Conservation (phyloP, 2,888 invertebrate genomes). For the Amphipyra berbera region DNA sequence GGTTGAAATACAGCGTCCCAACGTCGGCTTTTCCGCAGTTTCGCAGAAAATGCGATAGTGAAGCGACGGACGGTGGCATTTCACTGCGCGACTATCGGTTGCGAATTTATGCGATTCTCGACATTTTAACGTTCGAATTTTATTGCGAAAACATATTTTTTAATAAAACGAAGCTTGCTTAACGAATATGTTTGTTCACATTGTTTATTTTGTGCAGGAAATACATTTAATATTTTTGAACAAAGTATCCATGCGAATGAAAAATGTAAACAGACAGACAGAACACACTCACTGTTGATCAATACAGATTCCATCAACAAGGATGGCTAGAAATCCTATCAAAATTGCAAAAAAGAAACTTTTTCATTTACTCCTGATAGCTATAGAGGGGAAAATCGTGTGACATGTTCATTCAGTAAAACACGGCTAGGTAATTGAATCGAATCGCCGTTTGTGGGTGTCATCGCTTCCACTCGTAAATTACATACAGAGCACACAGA, state of each 20-base stretch:
- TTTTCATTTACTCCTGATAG: neutral
- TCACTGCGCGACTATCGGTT: conserved; percentile 39
- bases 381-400: conserved; percentile 27
- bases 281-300: conserved; percentile 11
- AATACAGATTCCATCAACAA: conserved; percentile 16
- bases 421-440: conserved; percentile 67
- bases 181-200: neutral
- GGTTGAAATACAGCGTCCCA: conserved; percentile 63
- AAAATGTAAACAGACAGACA: conserved; percentile 1
- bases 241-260: neutral
- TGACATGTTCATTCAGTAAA: conserved; percentile 38
- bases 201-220: neutral
- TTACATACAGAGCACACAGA: conserved; percentile 50
- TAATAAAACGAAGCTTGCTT: conserved; percentile 11
- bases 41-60: conserved; percentile 66
- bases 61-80: conserved; percentile 47
- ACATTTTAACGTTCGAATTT: conserved; percentile 23
- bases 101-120: conserved; percentile 50
- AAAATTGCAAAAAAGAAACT: conserved; percentile 15
- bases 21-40: conserved; percentile 61
- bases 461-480: conserved; percentile 67
- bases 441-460: conserved; percentile 68
- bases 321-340: neutral
- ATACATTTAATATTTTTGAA: neutral
- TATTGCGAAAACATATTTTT: conserved; percentile 21